phyloP scores from a whole-genome alignment of 2,797 vertebrate species.

The Saxicola maurus region DNA sequence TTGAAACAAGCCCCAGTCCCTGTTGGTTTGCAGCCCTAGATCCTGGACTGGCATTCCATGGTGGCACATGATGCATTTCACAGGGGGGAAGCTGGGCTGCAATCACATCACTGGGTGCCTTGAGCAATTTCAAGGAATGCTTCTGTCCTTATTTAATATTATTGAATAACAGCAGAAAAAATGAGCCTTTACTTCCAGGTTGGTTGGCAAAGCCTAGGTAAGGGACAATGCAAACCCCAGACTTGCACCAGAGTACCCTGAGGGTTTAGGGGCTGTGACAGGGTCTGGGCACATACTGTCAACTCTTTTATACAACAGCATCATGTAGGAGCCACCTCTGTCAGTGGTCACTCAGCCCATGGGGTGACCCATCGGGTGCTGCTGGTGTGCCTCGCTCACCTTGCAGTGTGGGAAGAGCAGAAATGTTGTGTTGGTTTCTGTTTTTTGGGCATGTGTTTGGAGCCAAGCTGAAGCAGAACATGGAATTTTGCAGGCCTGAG shows the following conservation, averaged over 20 bases:
- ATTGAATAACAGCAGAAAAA: background rate
- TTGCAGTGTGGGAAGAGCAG: fast-evolving
- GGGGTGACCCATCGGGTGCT: fast-evolving
- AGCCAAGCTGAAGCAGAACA: fast-evolving
- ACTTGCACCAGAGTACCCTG: fast-evolving
- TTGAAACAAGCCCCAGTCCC: background rate
- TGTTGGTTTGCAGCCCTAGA: background rate
- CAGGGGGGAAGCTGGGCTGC: fast-evolving
- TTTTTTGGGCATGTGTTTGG: fast-evolving
- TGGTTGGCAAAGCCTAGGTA: background rate
- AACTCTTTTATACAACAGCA: fast-evolving
- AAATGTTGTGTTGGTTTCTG: fast-evolving
- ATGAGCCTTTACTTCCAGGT: background rate
- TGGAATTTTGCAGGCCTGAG: background rate
- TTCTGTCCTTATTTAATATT: background rate
- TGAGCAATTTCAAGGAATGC: fast-evolving
- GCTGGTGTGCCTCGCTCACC: fast-evolving
- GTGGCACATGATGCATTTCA: fast-evolving
- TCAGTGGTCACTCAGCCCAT: fast-evolving
- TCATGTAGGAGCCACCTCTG: fast-evolving
- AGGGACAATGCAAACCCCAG: background rate
- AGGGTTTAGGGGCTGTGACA: fast-evolving
- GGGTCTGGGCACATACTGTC: background rate
- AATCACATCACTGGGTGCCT: background rate
- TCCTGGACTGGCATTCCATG: background rate